These are phyloP conservation scores for Hippoglossus hippoglossus DNA, from an alignment of 2,797 vertebrate genomes.

Conservation along the genomic window DNA sequence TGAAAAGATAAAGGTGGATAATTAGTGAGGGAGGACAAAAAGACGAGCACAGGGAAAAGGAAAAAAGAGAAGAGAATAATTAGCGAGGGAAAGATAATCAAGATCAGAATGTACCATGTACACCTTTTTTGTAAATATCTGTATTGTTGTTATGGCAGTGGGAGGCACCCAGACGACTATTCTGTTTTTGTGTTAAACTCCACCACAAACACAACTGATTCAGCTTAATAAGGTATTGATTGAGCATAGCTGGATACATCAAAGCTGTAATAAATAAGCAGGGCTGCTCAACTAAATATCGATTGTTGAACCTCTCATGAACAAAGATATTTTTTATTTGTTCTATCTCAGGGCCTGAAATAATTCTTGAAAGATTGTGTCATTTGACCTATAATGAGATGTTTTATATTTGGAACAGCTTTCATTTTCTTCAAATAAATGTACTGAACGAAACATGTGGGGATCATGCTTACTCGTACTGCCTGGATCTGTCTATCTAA, in stretches of 20 bases:
- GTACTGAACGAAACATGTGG: neutral
- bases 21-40: conserved; percentile 10
- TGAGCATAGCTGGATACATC: conserved; percentile 15
- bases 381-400: neutral
- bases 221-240: conserved; percentile 47
- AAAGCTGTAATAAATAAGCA: conserved; percentile 25
- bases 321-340: neutral
- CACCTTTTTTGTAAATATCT: neutral
- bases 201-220: conserved; percentile 25
- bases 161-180: too few relatives aligned
- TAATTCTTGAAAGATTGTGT: neutral
- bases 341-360: neutral
- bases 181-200: conserved; percentile 18
- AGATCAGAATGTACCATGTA: neutral
- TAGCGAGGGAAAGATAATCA: neutral
- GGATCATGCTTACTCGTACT: neutral
- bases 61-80: neutral
- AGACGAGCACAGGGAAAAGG: neutral
- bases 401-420: too few relatives aligned
- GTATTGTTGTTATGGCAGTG: neutral
- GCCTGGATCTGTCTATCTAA: too few relatives aligned
- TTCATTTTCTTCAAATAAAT: neutral
- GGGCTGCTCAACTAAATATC: conserved; percentile 17
- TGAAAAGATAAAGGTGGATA: conserved; percentile 31
- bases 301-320: conserved; percentile 30